phyloP scores from a whole-genome alignment of 2,888 invertebrate genomes.

The Caenorhabditis becei region DNA sequence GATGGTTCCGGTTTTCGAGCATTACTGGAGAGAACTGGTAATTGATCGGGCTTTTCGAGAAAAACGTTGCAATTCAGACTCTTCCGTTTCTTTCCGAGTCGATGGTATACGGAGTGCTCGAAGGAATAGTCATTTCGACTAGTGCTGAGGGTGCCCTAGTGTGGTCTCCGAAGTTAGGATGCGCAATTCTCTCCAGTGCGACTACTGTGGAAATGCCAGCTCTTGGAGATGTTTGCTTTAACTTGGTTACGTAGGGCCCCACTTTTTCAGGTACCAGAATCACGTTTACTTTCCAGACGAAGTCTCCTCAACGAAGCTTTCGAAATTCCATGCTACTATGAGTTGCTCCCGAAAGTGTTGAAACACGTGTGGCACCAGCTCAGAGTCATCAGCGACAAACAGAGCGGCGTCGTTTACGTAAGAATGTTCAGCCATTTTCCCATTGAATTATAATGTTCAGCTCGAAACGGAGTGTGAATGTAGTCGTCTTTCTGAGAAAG shows the following conservation, averaged over 20 bases:
- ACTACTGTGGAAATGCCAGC: constrained; percentile 12
- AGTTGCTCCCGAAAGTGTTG: constrained; percentile 5
- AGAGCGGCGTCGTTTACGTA: constrained; percentile 17
- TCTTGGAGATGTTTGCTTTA: constrained; percentile 17
- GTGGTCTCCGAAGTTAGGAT: constrained; percentile 37
- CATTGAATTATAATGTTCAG: neutral
- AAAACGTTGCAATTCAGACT: constrained; percentile 10
- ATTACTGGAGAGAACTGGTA: constrained; percentile 33
- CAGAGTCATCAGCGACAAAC: constrained; percentile 13
- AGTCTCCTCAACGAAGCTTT: constrained; percentile 25
- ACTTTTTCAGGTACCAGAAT: constrained; percentile 20
- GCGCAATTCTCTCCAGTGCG: constrained; percentile 17
- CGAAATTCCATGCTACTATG: constrained; percentile 32
- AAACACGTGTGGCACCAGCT: neutral
- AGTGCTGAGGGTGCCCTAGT: constrained; percentile 9
- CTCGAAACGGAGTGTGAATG: neutral
- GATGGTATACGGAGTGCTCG: constrained; percentile 43
- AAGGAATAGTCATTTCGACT: constrained; percentile 30
- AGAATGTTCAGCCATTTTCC: neutral
- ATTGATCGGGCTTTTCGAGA: neutral
- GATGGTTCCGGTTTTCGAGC: constrained; percentile 32
- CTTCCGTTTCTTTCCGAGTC: constrained; percentile 33
- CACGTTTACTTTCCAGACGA: constrained; percentile 21
- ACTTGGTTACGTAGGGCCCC: too few relatives aligned
- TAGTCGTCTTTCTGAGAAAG: neutral